Percentiles rank a stretch among this genome's conserved stretches.
Evolutionary conservation across 2,797 vertebrate species (phyloP).

Genomic region (Lutjanus argentimaculatus): DNA sequence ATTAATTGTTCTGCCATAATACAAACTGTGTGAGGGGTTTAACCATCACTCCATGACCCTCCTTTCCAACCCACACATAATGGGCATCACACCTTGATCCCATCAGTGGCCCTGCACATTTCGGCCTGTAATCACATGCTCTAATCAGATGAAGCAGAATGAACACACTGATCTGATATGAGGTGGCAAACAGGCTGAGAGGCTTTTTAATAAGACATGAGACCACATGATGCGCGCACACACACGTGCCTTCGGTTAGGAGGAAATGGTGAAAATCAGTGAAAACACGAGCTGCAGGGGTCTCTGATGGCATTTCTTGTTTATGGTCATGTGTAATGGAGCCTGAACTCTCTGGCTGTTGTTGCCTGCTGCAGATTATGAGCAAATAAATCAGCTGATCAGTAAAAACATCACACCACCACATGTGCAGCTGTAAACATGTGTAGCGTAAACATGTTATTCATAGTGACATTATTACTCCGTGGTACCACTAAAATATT

Average conservation of each 20-base stretch:
- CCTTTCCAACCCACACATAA: background rate
- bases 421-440: background rate
- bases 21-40: too few species aligned
- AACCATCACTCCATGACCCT: background rate
- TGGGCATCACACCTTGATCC: background rate
- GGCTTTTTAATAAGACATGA: slow-evolving; percentile 37
- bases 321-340: slow-evolving; percentile 46
- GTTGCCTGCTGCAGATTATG: slow-evolving; percentile 27
- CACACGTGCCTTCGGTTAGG: slow-evolving; percentile 24
- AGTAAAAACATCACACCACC: background rate
- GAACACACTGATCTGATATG: slow-evolving; percentile 48
- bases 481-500: background rate
- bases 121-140: slow-evolving; percentile 40
- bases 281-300: slow-evolving; percentile 40
- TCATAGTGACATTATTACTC: background rate
- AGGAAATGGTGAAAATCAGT: slow-evolving; percentile 13
- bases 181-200: slow-evolving; percentile 36
- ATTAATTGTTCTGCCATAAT: too few species aligned
- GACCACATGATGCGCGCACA: slow-evolving; percentile 34
- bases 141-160: slow-evolving; percentile 36
- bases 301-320: slow-evolving; percentile 57
- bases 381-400: slow-evolving; percentile 13
- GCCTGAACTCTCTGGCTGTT: slow-evolving; percentile 14
- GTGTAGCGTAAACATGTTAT: background rate
- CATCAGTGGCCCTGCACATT: slow-evolving; percentile 12